Conservation (phyloP, 92 coral and sea anemone species). For the Diadumene lineata region DNA sequence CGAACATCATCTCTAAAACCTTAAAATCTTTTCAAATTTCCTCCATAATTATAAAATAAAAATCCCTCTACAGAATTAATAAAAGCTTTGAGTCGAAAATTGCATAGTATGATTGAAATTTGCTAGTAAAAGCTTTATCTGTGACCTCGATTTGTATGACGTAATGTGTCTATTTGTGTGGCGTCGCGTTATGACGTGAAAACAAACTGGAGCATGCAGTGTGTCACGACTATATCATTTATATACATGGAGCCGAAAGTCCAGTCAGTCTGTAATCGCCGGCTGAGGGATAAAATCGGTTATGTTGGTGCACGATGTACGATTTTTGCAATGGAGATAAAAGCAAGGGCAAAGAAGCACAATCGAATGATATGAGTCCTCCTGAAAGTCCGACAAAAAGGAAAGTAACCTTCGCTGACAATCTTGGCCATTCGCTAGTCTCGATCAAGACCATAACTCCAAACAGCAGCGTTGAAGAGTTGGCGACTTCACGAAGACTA, state of each 20-base stretch:
- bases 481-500: constrained; percentile 5
- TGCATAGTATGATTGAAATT: not conserved
- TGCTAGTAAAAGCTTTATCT: not conserved
- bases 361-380: not conserved
- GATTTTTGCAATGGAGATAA: not conserved
- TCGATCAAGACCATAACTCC: constrained; percentile 92
- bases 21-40: not conserved
- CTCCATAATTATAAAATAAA: not conserved
- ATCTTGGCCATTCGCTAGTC: constrained; percentile 84
- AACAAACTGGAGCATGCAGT: not conserved
- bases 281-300: no score
- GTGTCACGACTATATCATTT: not conserved
- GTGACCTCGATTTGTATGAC: not conserved
- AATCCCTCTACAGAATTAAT: not conserved
- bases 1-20: not conserved
- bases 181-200: not conserved
- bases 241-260: not conserved
- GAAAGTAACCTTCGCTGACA: constrained; percentile 93
- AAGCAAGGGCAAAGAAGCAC: not conserved
- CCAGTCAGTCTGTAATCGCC: not conserved
- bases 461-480: constrained; percentile 80
- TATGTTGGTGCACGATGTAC: no score
- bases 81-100: not conserved
- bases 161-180: not conserved
- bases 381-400: constrained; percentile 52